phyloP scores from a whole-genome alignment of 2,888 invertebrate genomes.

The Tipula vernalis region DNA sequence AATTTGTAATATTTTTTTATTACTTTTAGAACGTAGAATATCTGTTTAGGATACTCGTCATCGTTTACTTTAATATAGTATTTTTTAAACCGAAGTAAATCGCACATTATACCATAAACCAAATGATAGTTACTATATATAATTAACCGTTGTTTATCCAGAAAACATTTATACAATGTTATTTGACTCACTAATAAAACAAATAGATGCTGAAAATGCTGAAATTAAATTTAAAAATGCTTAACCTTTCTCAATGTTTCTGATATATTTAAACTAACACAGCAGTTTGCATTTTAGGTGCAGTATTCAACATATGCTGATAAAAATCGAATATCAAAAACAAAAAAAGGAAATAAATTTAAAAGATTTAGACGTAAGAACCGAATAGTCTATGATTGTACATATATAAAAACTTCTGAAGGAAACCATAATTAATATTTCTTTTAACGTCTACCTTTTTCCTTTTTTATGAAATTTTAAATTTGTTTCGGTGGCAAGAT shows the following conservation, averaged over 20 bases:
- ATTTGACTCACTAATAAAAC: too few relatives aligned
- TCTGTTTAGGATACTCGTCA: too few relatives aligned
- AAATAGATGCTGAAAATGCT: not conserved
- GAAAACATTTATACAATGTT: too few relatives aligned
- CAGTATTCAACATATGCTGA: not conserved
- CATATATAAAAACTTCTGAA: not conserved
- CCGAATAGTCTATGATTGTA: not conserved
- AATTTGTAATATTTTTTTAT: too few relatives aligned
- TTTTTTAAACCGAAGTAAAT: too few relatives aligned
- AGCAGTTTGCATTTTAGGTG: not conserved
- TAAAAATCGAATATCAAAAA: not conserved
- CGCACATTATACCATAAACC: too few relatives aligned
- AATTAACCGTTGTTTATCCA: too few relatives aligned
- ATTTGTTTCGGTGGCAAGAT: not conserved
- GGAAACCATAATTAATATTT: not conserved
- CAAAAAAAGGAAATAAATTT: not conserved
- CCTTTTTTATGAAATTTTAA: not conserved
- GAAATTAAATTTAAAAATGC: not conserved
- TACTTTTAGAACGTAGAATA: too few relatives aligned
- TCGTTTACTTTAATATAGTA: too few relatives aligned
- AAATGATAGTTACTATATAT: too few relatives aligned
- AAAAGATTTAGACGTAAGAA: not conserved
- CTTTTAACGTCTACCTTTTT: not conserved
- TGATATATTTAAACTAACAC: not conserved
- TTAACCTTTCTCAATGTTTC: not conserved